These are phyloP conservation scores for Phenacoccus solenopsis DNA, from an alignment of 1,140 invertebrate species.

Conservation along the genomic window DNA sequence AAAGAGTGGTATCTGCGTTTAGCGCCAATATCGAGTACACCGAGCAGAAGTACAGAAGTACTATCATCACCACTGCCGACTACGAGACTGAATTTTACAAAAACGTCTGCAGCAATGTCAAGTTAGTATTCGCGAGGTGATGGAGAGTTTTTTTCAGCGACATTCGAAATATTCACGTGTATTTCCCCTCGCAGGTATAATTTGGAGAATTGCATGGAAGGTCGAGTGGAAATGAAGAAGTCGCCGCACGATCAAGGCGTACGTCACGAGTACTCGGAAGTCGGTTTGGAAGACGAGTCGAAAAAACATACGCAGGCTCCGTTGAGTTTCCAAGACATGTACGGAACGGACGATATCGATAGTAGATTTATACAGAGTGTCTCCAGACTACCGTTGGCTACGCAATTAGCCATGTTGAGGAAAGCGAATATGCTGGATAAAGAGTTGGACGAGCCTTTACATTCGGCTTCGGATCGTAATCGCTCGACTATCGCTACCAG, in stretches of 20 bases:
- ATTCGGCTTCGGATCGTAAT: neutral
- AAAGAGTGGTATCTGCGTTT: neutral
- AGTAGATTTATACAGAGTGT: neutral
- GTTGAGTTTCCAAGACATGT: conserved; percentile 3
- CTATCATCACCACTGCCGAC: neutral
- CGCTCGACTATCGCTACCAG: neutral
- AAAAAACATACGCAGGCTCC: neutral
- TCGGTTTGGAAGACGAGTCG: neutral
- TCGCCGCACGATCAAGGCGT: neutral
- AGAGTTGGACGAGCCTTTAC: neutral
- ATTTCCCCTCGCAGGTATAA: neutral
- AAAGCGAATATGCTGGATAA: neutral
- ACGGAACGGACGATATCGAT: neutral
- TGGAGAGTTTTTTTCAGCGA: no score
- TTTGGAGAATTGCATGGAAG: neutral
- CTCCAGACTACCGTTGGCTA: neutral
- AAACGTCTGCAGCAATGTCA: neutral
- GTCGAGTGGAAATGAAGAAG: neutral
- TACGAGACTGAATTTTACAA: conserved; percentile 4
- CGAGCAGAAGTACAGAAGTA: neutral
- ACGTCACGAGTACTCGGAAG: neutral
- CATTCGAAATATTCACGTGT: no score
- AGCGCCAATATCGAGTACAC: neutral
- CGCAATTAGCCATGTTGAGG: neutral
- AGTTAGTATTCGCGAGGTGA: neutral